A percentile compares a stretch with the other conserved stretches of the same genome.
phyloP scores from a whole-genome alignment of 2,797 vertebrate genomes.

The Coregonus ussuriensis region DNA sequence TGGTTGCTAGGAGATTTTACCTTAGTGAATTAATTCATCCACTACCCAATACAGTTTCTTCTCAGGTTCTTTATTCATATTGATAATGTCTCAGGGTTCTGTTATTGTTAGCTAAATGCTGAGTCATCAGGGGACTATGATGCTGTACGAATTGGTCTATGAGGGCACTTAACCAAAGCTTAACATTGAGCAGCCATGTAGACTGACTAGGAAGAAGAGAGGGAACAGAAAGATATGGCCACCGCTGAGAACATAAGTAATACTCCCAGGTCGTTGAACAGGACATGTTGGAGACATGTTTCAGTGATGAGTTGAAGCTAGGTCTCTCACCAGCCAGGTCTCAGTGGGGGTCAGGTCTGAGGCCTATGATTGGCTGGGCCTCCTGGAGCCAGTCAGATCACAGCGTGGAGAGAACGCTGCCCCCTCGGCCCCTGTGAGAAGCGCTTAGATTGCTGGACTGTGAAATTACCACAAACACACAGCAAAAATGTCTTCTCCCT shows the following conservation, averaged over 20 bases:
- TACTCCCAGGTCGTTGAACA: slow-evolving; percentile 5
- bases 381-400: slow-evolving; percentile 16
- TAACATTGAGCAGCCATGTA: background rate
- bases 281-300: slow-evolving; percentile 14
- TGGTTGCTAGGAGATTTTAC: background rate
- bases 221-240: background rate
- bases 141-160: background rate
- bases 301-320: slow-evolving; percentile 25
- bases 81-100: background rate
- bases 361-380: slow-evolving; percentile 16
- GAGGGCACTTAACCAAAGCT: background rate
- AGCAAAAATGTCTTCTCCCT: slow-evolving; percentile 38
- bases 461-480: slow-evolving; percentile 69
- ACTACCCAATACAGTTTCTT: background rate
- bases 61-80: background rate
- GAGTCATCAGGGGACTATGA: background rate
- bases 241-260: background rate
- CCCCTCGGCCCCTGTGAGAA: slow-evolving; percentile 8
- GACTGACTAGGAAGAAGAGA: background rate
- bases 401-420: slow-evolving; percentile 27
- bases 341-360: slow-evolving; percentile 9
- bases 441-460: slow-evolving; percentile 51
- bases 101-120: background rate
- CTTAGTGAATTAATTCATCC: background rate
- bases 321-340: background rate